These are phyloP conservation scores for Megalops cyprinoides DNA, from an alignment of 2,797 vertebrate genomes.

Conservation along the genomic window DNA sequence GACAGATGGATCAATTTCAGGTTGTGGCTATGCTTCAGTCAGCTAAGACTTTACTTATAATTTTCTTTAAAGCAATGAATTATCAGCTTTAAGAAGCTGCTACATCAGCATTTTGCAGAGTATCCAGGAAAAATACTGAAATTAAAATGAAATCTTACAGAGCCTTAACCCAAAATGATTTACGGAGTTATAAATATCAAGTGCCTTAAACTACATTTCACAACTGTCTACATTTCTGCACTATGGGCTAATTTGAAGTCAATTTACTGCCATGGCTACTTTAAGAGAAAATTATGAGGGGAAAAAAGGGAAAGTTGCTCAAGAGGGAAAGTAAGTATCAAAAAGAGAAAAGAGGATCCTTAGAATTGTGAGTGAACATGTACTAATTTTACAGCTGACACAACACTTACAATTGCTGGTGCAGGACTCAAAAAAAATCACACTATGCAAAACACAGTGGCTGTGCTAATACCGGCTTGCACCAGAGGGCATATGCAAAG, in stretches of 20 bases:
- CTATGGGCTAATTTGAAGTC: not conserved
- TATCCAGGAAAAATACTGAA: not conserved
- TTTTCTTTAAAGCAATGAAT: conserved; percentile 8
- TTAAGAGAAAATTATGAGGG: not conserved
- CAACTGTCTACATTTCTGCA: not conserved
- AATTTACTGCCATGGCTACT: not conserved
- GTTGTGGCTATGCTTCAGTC: not conserved
- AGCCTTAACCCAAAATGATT: conserved; percentile 1
- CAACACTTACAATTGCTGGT: too few species aligned
- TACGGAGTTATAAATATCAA: not conserved
- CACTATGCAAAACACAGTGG: not conserved
- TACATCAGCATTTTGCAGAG: not conserved
- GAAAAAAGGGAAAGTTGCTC: too few species aligned
- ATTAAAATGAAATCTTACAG: conserved; percentile 14
- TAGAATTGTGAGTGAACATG: too few species aligned
- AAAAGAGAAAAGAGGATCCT: too few species aligned
- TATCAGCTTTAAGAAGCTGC: not conserved
- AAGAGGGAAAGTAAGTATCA: too few species aligned
- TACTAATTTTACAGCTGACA: too few species aligned
- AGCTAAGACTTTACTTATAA: not conserved
- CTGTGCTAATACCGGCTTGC: too few species aligned
- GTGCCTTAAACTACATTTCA: not conserved
- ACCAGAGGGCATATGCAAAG: too few species aligned
- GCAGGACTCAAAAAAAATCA: not conserved
- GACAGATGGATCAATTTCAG: conserved; percentile 26